Conservation (phyloP, 2,797 vertebrate species). For the Peromyscus melanophrys region DNA sequence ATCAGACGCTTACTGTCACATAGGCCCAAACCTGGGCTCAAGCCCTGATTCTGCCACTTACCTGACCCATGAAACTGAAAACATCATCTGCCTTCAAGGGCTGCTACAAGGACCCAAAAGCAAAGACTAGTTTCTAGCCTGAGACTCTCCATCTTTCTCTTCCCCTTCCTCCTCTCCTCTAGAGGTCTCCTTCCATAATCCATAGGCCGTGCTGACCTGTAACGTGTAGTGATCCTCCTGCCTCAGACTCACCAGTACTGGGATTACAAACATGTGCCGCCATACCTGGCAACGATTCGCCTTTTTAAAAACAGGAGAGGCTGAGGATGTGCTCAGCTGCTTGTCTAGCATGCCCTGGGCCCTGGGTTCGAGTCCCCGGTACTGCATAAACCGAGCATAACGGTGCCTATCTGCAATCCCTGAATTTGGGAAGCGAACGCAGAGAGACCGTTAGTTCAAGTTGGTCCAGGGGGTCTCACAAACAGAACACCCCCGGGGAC, state of each 20-base stretch:
- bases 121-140: background rate
- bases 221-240: background rate
- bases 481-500: background rate
- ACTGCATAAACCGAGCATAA: background rate
- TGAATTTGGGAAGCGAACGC: background rate
- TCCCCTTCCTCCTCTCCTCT: background rate
- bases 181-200: background rate
- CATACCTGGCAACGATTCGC: background rate
- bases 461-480: background rate
- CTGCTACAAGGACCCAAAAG: background rate
- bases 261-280: background rate
- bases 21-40: background rate
- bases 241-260: background rate
- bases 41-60: background rate
- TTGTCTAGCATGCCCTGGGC: background rate
- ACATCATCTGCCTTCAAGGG: background rate
- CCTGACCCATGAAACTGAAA: background rate
- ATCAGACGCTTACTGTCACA: background rate
- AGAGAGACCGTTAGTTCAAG: background rate
- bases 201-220: background rate
- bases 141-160: background rate
- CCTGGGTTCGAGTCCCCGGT: background rate
- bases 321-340: background rate
- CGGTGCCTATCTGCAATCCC: background rate
- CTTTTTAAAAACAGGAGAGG: background rate